Conservation (phyloP, 1,140 invertebrate genomes). For the Trichonephila clavata region DNA sequence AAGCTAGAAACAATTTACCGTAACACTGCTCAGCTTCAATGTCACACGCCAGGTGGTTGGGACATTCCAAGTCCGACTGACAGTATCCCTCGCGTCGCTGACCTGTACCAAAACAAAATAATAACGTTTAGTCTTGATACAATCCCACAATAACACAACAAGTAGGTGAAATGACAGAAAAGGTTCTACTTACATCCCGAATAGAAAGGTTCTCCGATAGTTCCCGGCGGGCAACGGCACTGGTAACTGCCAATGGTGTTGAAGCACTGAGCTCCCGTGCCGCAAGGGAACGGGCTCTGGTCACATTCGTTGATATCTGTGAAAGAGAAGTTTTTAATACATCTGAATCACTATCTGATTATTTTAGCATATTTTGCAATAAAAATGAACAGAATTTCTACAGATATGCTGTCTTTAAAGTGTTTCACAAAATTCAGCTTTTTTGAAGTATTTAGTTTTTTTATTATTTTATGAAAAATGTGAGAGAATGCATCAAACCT, state of each 20-base stretch:
- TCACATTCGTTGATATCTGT: constrained; percentile 78
- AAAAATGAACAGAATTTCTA: too few relatives aligned
- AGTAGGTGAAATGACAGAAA: not conserved
- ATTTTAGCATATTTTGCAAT: too few relatives aligned
- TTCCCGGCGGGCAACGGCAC: constrained; percentile 80
- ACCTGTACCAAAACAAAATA: constrained; percentile 26
- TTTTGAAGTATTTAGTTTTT: too few relatives aligned
- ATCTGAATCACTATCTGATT: too few relatives aligned
- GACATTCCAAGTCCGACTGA: constrained; percentile 88
- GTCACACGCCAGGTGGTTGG: constrained; percentile 87
- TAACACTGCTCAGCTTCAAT: constrained; percentile 76
- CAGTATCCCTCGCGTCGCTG: constrained; percentile 84
- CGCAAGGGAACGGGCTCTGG: constrained; percentile 78
- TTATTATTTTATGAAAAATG: too few relatives aligned
- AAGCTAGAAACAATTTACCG: constrained; percentile 27
- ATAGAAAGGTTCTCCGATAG: constrained; percentile 77
- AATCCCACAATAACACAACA: not conserved
- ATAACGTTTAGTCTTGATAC: too few relatives aligned
- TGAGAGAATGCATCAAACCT: too few relatives aligned
- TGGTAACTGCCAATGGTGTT: constrained; percentile 80
- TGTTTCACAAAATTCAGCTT: too few relatives aligned
- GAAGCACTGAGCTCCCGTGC: constrained; percentile 79
- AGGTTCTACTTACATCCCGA: constrained; percentile 80
- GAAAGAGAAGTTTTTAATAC: not conserved
- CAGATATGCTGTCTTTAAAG: too few relatives aligned